Evolutionary conservation across 2,113 vertebrate genomes (phyloP), one percentile per base, ranked within the genome.

Genomic region (Cyanoderma ruficeps): DNA sequence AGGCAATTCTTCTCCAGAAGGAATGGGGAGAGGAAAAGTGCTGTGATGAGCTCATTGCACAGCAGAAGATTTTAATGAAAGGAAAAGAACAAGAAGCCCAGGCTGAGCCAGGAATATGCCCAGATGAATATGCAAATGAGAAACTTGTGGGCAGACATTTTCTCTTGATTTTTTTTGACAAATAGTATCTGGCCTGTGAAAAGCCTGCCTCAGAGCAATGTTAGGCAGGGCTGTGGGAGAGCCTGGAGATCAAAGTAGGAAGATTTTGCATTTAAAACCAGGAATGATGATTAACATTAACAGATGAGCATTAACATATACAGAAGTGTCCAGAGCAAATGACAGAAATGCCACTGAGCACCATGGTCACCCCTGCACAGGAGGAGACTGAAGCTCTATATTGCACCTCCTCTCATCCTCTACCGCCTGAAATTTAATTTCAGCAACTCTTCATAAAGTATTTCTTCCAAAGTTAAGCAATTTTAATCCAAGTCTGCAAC

Each of bases 41-140:
- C 88, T 87, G 92, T 46, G 5, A 81, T 87, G 83, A 95, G 71
- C 80, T 96, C 94, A 92, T 23, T 84, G 88, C 80, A 57, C 83
- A 78, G 86, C 88, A 93, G 44, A 60, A 86, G 88, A 71, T 81
- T 92, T 92, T 94, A 92, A 93, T 53, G 77, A 85, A 89, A 90
- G 41, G 53, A 86, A 90, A 88, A 90, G 83, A 78, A 87, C 70
- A 18, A 81, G 77, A 68, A 60, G 31, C 49, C 90, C 83, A 53
- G 61, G 35, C 49, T 65, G 69, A 93, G 86, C 23, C 49, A 89
- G 76, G 85, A 90, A 81, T 37, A 87, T 68, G 76, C 69, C 72
- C 60, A 68, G 69, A 92, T 83, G 64, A 89, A 95, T 83, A 95
- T 64, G 91, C 76, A 94, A 92, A 92, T 81, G 14, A 72, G 50